Evolutionary conservation across 2,888 invertebrate species (phyloP).

Genomic region (Clitarchus hookeri): DNA sequence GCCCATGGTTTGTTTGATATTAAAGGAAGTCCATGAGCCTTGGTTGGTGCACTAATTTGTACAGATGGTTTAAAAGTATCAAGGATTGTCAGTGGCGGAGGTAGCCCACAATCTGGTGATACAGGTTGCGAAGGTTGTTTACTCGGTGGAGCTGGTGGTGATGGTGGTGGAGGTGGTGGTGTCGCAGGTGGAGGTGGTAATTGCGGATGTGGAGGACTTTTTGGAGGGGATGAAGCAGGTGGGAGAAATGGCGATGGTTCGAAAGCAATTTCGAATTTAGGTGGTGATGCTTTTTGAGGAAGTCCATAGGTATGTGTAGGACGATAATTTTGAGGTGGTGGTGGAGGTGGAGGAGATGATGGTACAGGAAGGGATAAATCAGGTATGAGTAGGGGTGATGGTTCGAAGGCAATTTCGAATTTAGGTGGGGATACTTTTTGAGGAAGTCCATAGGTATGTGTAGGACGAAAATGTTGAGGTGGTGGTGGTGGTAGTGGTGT

Average conservation of each 20-base stretch:
- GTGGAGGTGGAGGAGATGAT: background rate
- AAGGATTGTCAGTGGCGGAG: too few relatives aligned
- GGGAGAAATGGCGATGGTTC: background rate
- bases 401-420: background rate
- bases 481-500: background rate
- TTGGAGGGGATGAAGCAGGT: background rate
- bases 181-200: background rate
- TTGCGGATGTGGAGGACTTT: background rate
- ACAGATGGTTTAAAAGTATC: too few relatives aligned
- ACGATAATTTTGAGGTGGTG: background rate
- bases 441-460: too few relatives aligned
- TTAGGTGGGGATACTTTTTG: background rate
- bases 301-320: background rate
- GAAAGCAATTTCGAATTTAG: background rate
- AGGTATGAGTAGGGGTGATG: background rate
- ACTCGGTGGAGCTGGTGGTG: background rate
- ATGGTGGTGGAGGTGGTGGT: background rate
- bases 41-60: too few relatives aligned
- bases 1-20: too few relatives aligned
- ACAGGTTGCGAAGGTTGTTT: too few relatives aligned
- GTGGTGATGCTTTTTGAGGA: background rate
- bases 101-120: too few relatives aligned
- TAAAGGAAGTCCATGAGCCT: too few relatives aligned
- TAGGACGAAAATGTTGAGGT: background rate
- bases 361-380: background rate